Evolutionary conservation across 1,140 invertebrate species (phyloP), one percentile per base, ranked within the genome.

Genomic region (Ooceraea biroi): DNA sequence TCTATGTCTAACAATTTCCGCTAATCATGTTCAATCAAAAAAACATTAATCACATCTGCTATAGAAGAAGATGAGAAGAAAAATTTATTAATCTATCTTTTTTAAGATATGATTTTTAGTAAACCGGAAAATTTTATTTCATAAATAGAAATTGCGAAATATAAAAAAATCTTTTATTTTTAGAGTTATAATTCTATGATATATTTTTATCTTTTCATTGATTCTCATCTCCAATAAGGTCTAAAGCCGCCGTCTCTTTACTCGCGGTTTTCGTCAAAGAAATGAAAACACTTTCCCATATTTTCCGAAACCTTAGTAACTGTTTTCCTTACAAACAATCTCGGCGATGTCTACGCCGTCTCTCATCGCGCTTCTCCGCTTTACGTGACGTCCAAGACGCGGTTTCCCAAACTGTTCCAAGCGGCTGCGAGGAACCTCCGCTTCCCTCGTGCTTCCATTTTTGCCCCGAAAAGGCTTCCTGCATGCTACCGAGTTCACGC

Each of bases 301-400:
- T 41, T 65, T 85, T 68, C n/a, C 46, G 30, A 78, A 61, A 61
- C 30, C 41, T n/a, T 17, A 19, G 25, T 46, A 63, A 41, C 25
- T 88, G 84, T 88, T 88, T 88, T 88, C 22, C 46, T 52, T 74
- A 57, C 58, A 85, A 88, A 85, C 72, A 88, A 74, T 22, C 66
- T 22, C 25, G 58, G 77, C 58, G 83, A 87, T 80, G 19, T 25
- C n/a, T n/a, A n/a, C 52, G 44, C 36, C 36, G n/a, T 19, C 27
- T n/a, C 50, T 30, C 25, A n/a, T 41, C 46, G 14, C 11, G 7
- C 30, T 11, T 68, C 68, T 78, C 12, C 22, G 36, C 41, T 30
- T n/a, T 12, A 41, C 65, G 10, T 36, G 50, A 46, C 57, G 25
- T 72, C 65, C 52, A 63, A 74, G 52, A 71, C 63, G 41, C 84